Conservation (phyloP, 1,140 invertebrate genomes). For the Hyles euphorbiae region DNA sequence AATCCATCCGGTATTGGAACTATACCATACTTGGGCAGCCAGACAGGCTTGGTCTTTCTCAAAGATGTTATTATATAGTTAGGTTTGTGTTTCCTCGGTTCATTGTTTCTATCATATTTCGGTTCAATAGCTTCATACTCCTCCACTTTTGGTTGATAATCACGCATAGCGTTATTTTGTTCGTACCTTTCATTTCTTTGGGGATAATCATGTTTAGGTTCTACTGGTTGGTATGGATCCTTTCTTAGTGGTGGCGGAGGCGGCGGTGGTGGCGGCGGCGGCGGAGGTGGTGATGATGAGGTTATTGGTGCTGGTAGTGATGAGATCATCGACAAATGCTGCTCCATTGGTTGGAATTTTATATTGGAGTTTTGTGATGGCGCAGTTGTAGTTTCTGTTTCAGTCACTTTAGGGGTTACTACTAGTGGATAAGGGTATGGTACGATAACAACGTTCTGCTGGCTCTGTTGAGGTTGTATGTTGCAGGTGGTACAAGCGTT, state of each 20-base stretch:
- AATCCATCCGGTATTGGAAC: conserved; percentile 34
- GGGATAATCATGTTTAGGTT: too few relatives aligned
- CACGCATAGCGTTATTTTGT: too few relatives aligned
- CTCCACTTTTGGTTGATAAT: too few relatives aligned
- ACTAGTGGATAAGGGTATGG: conserved; percentile 39
- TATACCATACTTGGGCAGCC: conserved; percentile 35
- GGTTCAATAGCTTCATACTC: too few relatives aligned
- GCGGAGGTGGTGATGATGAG: conserved; percentile 2
- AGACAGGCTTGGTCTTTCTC: conserved; percentile 43
- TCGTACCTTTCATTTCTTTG: too few relatives aligned
- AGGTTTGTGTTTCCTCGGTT: neutral
- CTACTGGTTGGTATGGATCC: neutral
- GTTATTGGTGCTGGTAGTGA: neutral
- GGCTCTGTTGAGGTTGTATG: conserved; percentile 7
- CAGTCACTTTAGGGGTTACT: conserved; percentile 18
- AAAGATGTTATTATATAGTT: conserved; percentile 36
- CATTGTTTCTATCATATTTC: too few relatives aligned
- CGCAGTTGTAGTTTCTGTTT: conserved; percentile 9
- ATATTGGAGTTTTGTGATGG: conserved; percentile 5
- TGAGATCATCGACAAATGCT: neutral
- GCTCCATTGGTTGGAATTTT: neutral
- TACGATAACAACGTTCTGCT: conserved; percentile 26
- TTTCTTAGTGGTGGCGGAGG: conserved; percentile 3
- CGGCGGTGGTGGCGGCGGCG: conserved; percentile 12
- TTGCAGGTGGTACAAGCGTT: conserved; percentile 32